A percentile compares a stretch with the other conserved stretches of the same genome.
Evolutionary conservation across 1,140 invertebrate genomes (phyloP).

Genomic region (Drosophila nigrodunni): DNA sequence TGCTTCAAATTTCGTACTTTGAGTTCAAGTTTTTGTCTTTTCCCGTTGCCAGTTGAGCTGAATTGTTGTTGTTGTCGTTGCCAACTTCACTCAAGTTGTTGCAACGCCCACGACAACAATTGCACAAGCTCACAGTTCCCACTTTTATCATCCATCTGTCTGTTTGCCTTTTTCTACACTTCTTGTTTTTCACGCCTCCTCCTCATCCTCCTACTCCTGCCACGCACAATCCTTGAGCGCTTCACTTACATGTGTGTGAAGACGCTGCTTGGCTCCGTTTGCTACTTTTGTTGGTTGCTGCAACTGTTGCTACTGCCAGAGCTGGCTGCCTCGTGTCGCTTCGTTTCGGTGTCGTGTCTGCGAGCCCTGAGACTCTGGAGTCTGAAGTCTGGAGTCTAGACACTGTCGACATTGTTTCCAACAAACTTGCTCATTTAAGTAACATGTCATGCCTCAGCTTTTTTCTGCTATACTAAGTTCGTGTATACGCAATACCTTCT

Average conservation of each 20-base stretch:
- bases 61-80: conserved; percentile 50
- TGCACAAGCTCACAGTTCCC: conserved; percentile 34
- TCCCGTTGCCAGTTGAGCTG: conserved; percentile 16
- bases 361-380: conserved; percentile 19
- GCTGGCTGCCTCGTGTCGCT: conserved; percentile 37
- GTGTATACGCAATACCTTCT: background rate
- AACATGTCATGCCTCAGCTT: conserved; percentile 75
- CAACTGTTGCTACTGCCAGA: conserved; percentile 11
- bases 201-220: background rate
- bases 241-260: conserved; percentile 24
- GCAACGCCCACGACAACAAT: conserved; percentile 69
- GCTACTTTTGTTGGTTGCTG: conserved; percentile 36
- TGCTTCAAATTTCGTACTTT: conserved; percentile 44
- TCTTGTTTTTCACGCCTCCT: too few species aligned
- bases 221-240: conserved; percentile 25
- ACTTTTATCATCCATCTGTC: conserved; percentile 28
- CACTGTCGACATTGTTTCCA: conserved; percentile 83
- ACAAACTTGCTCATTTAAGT: conserved; percentile 83
- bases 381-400: conserved; percentile 54
- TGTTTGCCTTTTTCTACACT: conserved; percentile 49
- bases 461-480: conserved; percentile 24
- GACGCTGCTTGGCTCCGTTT: conserved; percentile 28
- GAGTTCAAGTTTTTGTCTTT: conserved; percentile 63
- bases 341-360: background rate
- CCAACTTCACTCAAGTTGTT: conserved; percentile 79